Evolutionary conservation across 2,888 invertebrate species (phyloP), one percentile per base, ranked within the genome.

Genomic region (Lithosia quadra): DNA sequence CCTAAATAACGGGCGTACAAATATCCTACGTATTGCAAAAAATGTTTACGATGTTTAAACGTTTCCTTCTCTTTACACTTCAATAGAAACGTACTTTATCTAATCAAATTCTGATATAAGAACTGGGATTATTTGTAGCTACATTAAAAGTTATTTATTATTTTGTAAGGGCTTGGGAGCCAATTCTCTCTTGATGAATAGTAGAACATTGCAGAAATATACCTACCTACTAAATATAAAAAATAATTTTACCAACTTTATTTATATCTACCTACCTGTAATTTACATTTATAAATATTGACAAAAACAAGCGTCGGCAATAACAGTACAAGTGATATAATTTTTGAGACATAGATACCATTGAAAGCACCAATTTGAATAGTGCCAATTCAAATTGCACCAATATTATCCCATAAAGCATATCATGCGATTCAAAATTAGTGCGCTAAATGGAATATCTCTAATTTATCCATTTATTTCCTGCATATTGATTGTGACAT

Each of bases 21-120:
- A n/a, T n/a, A n/a, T n/a, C n/a, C n/a, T 28, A 5, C 5, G 28
- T 4, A 28, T 28, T 28, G 28, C 28, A 28, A 28, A 5, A 28
- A 28, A 4, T 2, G 28, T 28, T 28, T 28, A 2, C 2, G 2
- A 4, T 1, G 28, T 34, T 43, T 61, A 15, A 58, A 49, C 18
- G 18, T 10, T 67, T 24, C 33, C 39, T 39, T 80, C 49, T 69
- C 56, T 70, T 71, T 62, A 63, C 70, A 79, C 65, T 65, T 81
- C 59, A 69, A 79, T 79, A 73, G 68, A 75, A 71, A 58, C 70
- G 61, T 55, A 60, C 24, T n/a, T 65, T 78, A 72, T 78, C 59
- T 72, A 43, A 80, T 74, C 68, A 72, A 66, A 53, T 62, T 71
- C n/a, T 70, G 21, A 65, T 69, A 67, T 68, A 72, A 67, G 68